Evolutionary conservation across 1,140 invertebrate genomes (phyloP).

Genomic region (Goniozus legneri): DNA sequence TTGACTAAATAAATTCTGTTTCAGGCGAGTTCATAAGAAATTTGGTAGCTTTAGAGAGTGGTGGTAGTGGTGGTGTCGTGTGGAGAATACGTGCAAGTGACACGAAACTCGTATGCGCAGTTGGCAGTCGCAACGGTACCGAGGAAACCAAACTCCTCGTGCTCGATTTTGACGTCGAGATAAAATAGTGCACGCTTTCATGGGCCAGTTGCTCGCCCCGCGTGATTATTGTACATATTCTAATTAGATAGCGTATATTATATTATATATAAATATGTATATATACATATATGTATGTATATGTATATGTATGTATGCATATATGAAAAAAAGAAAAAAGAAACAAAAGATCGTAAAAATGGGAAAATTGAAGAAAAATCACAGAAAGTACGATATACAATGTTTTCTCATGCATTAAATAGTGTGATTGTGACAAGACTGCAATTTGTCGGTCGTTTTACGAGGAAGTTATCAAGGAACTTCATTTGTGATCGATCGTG

Average conservation of each 20-base stretch:
- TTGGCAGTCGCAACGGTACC: slow-evolving; percentile 95
- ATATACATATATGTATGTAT: no score
- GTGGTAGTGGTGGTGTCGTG: slow-evolving; percentile 97
- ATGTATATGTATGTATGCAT: no score
- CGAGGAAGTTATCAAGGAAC: slow-evolving; percentile 6
- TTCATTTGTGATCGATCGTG: slow-evolving; percentile 6
- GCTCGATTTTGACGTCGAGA: slow-evolving; percentile 91
- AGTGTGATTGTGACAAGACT: slow-evolving; percentile 53
- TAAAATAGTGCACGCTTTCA: slow-evolving; percentile 39
- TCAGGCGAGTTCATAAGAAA: slow-evolving; percentile 91
- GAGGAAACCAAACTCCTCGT: slow-evolving; percentile 99
- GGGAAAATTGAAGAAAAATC: no score
- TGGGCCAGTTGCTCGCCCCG: slow-evolving; percentile 15
- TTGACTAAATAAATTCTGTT: no score
- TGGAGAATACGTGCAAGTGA: slow-evolving; percentile 96
- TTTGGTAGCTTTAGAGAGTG: slow-evolving; percentile 87
- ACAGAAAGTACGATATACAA: no score
- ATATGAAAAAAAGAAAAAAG: no score
- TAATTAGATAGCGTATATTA: slow-evolving; percentile 48
- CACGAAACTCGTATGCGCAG: slow-evolving; percentile 96
- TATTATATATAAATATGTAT: slow-evolving; percentile 48
- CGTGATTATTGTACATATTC: slow-evolving; percentile 47
- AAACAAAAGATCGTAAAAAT: no score
- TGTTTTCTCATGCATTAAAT: slow-evolving; percentile 44
- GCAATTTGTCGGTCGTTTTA: slow-evolving; percentile 27